Evolutionary conservation across 2,888 invertebrate species (phyloP).

Genomic region (Heteromurus nitidus): DNA sequence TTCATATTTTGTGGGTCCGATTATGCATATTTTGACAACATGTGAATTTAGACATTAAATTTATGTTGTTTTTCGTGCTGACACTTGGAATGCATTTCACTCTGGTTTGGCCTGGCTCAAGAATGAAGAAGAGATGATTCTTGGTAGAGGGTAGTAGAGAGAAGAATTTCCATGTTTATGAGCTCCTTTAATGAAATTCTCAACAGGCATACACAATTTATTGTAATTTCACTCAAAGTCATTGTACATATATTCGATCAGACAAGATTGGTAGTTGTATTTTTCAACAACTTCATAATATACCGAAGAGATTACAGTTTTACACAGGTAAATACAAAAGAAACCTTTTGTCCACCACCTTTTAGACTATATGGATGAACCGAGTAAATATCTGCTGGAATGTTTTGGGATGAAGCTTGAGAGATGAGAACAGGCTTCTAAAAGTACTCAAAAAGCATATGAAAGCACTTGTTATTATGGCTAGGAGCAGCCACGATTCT

Average conservation of each 20-base stretch:
- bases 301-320: not conserved
- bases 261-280: not conserved
- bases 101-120: too few species aligned
- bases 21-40: slow-evolving; percentile 41
- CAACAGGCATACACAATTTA: slow-evolving; percentile 30
- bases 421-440: not conserved
- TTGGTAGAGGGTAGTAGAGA: not conserved
- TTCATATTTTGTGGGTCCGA: slow-evolving; percentile 23
- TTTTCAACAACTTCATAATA: too few species aligned
- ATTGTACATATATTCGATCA: not conserved
- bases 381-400: too few species aligned
- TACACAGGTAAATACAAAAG: not conserved
- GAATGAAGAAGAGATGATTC: not conserved
- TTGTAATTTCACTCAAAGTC: slow-evolving; percentile 22
- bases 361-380: not conserved
- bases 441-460: too few species aligned
- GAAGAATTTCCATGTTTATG: slow-evolving; percentile 26
- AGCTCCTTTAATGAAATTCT: slow-evolving; percentile 20
- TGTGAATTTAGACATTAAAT: slow-evolving; percentile 44
- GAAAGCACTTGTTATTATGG: too few species aligned
- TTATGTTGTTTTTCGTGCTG: slow-evolving; percentile 20
- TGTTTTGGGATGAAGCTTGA: not conserved
- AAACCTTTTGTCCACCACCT: not conserved
- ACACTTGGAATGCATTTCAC: not conserved
- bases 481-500: slow-evolving; percentile 26